phyloP scores from a whole-genome alignment of 1,140 invertebrate genomes.

The Drosophila sproati region DNA sequence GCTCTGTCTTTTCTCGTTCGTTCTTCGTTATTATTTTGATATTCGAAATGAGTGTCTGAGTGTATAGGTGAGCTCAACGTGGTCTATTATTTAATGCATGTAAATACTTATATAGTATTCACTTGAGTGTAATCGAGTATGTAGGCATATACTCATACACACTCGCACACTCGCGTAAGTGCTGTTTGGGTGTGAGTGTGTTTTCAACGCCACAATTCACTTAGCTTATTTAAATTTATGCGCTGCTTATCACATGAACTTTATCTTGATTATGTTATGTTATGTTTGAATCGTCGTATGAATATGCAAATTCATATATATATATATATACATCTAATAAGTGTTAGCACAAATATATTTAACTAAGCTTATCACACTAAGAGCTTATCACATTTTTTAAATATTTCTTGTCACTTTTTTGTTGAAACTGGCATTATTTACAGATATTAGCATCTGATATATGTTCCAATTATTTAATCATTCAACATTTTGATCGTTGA shows the following conservation, averaged over 20 bases:
- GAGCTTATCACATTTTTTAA: slow-evolving; percentile 5
- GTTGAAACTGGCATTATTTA: not conserved
- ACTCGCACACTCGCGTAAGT: not conserved
- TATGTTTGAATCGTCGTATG: slow-evolving; percentile 41
- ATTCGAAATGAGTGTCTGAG: slow-evolving; percentile 25
- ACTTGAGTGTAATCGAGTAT: not conserved
- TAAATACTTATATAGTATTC: slow-evolving; percentile 10
- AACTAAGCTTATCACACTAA: not conserved
- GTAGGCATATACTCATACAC: not conserved
- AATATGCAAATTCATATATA: slow-evolving; percentile 5
- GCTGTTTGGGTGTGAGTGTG: slow-evolving; percentile 27
- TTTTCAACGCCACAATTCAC: slow-evolving; percentile 64
- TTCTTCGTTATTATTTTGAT: slow-evolving; percentile 68
- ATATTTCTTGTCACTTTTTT: not conserved
- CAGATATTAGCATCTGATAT: not conserved
- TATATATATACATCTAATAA: slow-evolving; percentile 15
- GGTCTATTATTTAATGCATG: slow-evolving; percentile 51
- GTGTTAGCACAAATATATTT: slow-evolving; percentile 15
- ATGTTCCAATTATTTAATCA: slow-evolving; percentile 16
- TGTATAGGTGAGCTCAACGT: slow-evolving; percentile 36
- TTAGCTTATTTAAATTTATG: slow-evolving; percentile 80
- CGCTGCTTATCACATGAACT: slow-evolving; percentile 80
- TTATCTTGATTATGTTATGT: slow-evolving; percentile 73
- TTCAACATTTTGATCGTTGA: slow-evolving; percentile 25
- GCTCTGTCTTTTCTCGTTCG: slow-evolving; percentile 32